Conservation (phyloP, 1,140 invertebrate species). For the Centruroides sculpturatus region DNA sequence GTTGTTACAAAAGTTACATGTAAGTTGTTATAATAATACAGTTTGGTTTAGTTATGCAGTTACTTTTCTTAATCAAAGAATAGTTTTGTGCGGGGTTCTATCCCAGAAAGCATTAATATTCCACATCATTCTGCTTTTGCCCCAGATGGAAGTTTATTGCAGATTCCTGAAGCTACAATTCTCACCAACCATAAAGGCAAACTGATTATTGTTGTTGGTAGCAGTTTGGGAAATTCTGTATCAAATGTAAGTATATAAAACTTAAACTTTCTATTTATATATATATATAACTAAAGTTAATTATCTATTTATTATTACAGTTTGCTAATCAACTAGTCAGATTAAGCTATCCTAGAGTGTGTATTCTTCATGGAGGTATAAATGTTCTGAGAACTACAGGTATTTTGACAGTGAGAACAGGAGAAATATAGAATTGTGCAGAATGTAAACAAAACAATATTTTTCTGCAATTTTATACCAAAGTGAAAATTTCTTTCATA, state of each 20-base stretch:
- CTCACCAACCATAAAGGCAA: slow-evolving; percentile 40
- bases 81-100: slow-evolving; percentile 55
- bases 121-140: slow-evolving; percentile 40
- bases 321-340: slow-evolving; percentile 37
- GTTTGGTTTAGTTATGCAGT: neutral
- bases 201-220: slow-evolving; percentile 61
- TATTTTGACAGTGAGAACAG: slow-evolving; percentile 16
- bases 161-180: slow-evolving; percentile 34
- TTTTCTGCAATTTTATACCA: too few species aligned
- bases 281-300: slow-evolving; percentile 30
- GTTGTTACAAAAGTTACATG: too few species aligned
- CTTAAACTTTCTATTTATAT: neutral
- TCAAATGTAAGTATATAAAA: slow-evolving; percentile 43
- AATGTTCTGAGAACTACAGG: slow-evolving; percentile 35
- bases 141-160: slow-evolving; percentile 38
- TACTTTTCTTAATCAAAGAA: neutral
- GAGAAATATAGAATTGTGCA: neutral
- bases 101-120: slow-evolving; percentile 69
- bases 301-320: slow-evolving; percentile 40
- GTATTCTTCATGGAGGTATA: slow-evolving; percentile 39
- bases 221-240: slow-evolving; percentile 50
- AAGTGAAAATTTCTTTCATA: too few species aligned
- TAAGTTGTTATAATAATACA: too few species aligned
- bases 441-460: too few species aligned
- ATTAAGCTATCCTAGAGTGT: slow-evolving; percentile 33